Percentiles rank a stretch among this genome's conserved stretches.
Conservation (phyloP, 2,113 vertebrate species). For the Colaptes auratus region DNA sequence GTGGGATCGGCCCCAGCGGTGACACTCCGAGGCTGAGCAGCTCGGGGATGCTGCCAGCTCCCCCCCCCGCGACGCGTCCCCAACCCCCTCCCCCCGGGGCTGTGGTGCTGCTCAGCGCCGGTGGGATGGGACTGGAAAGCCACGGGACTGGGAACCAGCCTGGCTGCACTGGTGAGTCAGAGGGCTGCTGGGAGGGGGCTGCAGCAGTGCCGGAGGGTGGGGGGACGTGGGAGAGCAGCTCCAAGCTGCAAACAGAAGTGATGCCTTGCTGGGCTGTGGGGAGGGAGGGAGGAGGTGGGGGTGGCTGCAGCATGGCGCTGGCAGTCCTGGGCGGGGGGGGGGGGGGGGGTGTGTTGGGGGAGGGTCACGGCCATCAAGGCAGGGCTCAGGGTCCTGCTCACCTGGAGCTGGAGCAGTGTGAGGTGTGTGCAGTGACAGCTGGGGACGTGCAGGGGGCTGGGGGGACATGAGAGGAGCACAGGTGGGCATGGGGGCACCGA, state of each 20-base stretch:
- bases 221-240: background rate
- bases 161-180: background rate
- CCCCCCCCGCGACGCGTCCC: background rate
- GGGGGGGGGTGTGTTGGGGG: too few relatives aligned
- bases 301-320: fast-evolving
- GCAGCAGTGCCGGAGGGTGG: fast-evolving
- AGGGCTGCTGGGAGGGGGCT: background rate
- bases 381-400: fast-evolving
- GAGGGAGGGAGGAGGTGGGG: background rate
- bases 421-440: fast-evolving
- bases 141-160: fast-evolving
- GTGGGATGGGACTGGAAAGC: background rate
- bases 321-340: too few relatives aligned
- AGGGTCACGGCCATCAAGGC: background rate
- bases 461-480: fast-evolving
- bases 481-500: background rate
- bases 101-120: background rate
- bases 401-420: fast-evolving
- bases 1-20: fast-evolving
- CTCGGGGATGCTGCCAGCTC: background rate
- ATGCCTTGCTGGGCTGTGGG: background rate
- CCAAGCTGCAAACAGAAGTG: background rate
- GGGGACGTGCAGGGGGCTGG: fast-evolving
- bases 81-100: background rate
- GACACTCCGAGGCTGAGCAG: background rate